These are phyloP conservation scores for Glyptemys insculpta DNA, from an alignment of 2,797 vertebrate genomes.

Conservation along the genomic window DNA sequence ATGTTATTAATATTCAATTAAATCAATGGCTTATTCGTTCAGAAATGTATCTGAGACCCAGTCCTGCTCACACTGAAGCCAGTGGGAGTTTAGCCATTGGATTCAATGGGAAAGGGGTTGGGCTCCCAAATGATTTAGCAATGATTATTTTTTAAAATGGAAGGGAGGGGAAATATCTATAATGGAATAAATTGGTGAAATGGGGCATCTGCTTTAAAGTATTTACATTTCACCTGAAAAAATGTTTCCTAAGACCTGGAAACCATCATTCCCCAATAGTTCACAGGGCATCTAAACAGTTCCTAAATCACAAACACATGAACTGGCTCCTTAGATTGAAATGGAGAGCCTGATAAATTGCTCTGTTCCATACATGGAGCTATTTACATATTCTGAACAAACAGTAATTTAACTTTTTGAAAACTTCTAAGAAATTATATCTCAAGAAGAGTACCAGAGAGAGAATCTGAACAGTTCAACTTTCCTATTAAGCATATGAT, in stretches of 20 bases:
- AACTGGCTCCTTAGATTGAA: constrained; percentile 21
- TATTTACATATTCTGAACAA: background rate
- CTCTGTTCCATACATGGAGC: background rate
- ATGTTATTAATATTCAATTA: background rate
- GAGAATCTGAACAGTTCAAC: background rate
- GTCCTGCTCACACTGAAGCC: background rate
- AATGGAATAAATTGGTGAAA: background rate
- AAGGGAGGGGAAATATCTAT: background rate
- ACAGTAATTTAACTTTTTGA: background rate
- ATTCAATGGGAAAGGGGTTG: background rate
- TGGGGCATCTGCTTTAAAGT: background rate
- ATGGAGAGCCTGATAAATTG: background rate
- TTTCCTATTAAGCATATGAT: accelerated
- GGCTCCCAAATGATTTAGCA: background rate
- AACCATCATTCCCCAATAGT: background rate
- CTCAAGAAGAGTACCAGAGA: background rate
- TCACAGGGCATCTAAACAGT: constrained; percentile 8
- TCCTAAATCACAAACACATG: constrained; percentile 17
- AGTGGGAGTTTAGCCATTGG: background rate
- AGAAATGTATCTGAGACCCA: background rate
- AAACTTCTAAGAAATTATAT: background rate
- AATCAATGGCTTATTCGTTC: background rate
- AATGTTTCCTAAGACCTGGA: background rate
- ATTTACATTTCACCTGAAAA: background rate
- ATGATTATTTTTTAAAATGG: background rate